Conservation (phyloP, 2,888 invertebrate genomes). For the Hecatera dysodea region DNA sequence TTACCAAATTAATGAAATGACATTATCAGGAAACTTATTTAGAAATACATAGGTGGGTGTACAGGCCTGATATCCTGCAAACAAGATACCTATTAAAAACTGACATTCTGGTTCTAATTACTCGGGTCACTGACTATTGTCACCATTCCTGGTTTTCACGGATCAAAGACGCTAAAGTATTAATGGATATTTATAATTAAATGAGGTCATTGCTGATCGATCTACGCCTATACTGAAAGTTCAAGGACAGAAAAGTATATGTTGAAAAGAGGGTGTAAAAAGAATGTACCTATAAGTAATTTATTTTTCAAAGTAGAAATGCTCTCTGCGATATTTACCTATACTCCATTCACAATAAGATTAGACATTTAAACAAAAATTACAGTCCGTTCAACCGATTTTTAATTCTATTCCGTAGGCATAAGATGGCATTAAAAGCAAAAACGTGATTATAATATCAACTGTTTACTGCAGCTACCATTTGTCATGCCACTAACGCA, state of each 20-base stretch:
- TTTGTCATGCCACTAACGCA: too few relatives aligned
- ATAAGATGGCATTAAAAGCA: too few relatives aligned
- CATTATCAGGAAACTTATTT: constrained; percentile 30
- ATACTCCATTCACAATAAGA: too few relatives aligned
- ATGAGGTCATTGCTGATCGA: not conserved
- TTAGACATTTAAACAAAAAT: too few relatives aligned
- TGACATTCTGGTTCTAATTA: constrained; percentile 9
- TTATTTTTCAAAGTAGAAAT: not conserved
- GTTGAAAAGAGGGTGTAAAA: not conserved
- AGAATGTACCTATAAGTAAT: not conserved
- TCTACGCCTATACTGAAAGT: constrained; percentile 5
- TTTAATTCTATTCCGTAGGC: too few relatives aligned
- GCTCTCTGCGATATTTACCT: too few relatives aligned
- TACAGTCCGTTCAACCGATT: too few relatives aligned
- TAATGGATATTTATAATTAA: constrained; percentile 8
- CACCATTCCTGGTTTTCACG: not conserved
- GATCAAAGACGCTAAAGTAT: not conserved
- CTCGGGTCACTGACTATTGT: constrained; percentile 9
- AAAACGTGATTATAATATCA: too few relatives aligned
- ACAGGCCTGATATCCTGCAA: not conserved
- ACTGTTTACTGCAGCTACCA: too few relatives aligned
- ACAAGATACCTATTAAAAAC: not conserved
- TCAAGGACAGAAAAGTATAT: not conserved
- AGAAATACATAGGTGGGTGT: constrained; percentile 5
- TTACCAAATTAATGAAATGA: constrained; percentile 15